Conservation (phyloP, 2,797 vertebrate genomes). For the Mionectes olivaceus region DNA sequence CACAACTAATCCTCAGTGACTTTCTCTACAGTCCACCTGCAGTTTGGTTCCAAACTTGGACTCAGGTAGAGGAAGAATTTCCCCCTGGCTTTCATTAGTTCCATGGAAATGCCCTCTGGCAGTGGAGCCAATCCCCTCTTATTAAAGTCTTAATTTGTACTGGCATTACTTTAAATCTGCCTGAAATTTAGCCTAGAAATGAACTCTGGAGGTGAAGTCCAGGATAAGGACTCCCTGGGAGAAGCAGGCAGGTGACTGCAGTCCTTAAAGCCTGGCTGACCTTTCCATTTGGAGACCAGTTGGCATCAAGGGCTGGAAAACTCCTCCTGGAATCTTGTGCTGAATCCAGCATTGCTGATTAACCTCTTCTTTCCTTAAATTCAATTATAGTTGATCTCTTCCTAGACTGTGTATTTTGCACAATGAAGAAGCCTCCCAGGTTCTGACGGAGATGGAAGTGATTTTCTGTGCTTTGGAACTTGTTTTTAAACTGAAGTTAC, state of each 20-base stretch:
- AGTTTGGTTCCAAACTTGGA: background rate
- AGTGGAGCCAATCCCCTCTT: background rate
- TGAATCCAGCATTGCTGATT: background rate
- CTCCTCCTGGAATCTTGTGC: background rate
- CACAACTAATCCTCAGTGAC: background rate
- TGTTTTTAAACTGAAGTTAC: accelerated
- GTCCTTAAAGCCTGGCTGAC: background rate
- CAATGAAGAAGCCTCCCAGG: background rate
- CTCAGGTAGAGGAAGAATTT: background rate
- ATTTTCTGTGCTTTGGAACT: background rate
- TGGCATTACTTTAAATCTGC: background rate
- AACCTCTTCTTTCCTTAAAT: background rate
- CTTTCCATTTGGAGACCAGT: background rate
- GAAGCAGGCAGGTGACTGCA: accelerated
- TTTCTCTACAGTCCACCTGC: background rate
- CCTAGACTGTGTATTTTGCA: too few species aligned
- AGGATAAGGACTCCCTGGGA: background rate
- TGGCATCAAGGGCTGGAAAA: background rate
- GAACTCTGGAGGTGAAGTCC: background rate
- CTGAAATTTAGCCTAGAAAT: background rate
- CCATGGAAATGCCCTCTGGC: background rate
- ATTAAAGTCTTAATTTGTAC: background rate
- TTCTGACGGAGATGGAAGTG: background rate
- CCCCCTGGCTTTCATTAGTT: background rate
- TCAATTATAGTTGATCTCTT: background rate